Conservation (phyloP, 2,797 vertebrate genomes). For the Propithecus perrieri region DNA sequence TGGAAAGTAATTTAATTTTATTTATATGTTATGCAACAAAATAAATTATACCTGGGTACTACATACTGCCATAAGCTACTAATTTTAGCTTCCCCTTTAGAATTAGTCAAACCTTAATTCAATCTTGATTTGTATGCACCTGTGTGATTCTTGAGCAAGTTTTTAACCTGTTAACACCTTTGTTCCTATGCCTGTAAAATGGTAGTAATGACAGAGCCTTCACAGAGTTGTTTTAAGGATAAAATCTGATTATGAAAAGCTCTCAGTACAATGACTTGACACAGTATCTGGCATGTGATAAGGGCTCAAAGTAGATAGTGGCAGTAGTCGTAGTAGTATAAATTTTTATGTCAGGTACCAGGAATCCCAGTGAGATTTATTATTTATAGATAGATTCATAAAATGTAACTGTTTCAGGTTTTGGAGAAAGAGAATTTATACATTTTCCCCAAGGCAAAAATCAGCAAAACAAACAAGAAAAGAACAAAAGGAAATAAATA, state of each 20-base stretch:
- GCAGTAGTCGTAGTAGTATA: no score
- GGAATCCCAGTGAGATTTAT: neutral
- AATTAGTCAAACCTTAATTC: neutral
- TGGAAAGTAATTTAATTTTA: neutral
- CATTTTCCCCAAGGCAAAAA: neutral
- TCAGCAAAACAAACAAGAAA: neutral
- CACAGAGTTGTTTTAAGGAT: neutral
- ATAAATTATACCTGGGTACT: neutral
- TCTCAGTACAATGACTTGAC: neutral
- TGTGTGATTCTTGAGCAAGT: neutral
- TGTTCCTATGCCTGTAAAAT: neutral
- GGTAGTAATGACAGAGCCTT: neutral
- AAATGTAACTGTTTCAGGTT: neutral
- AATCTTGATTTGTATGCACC: neutral
- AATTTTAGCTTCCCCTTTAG: neutral
- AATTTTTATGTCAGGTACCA: neutral
- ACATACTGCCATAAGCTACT: neutral
- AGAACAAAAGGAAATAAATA: neutral
- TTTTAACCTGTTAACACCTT: neutral
- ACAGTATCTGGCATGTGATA: neutral
- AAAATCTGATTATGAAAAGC: neutral
- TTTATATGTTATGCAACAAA: neutral
- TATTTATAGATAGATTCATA: neutral
- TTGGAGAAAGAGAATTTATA: neutral
- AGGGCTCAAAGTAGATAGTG: neutral